Evolutionary conservation across 2,113 vertebrate species (phyloP).

Genomic region (Leucopsar rothschildi): DNA sequence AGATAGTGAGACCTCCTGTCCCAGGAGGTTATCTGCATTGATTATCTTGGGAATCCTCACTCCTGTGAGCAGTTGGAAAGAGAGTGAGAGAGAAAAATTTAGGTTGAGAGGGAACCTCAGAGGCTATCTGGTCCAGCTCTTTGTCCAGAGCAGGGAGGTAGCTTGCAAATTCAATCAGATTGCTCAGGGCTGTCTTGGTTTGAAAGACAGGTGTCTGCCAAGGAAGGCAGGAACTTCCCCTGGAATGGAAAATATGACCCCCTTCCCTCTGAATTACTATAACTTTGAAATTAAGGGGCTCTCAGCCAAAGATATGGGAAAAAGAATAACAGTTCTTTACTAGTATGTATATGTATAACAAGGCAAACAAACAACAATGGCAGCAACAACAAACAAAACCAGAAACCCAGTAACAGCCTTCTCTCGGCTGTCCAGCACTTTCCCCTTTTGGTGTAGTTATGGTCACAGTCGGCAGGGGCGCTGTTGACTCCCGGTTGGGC

Average conservation of each 20-base stretch:
- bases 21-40: not conserved
- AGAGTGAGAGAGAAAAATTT: not conserved
- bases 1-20: not conserved
- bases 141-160: not conserved
- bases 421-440: not conserved
- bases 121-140: not conserved
- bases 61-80: not conserved
- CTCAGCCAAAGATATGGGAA: not conserved
- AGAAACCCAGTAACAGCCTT: not conserved
- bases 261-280: not conserved
- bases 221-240: not conserved
- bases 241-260: not conserved
- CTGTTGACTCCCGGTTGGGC: not conserved
- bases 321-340: not conserved
- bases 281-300: not conserved
- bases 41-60: not conserved
- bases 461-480: not conserved
- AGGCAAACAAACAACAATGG: not conserved
- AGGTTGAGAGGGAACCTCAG: not conserved
- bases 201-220: not conserved
- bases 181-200: not conserved
- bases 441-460: not conserved
- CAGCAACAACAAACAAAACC: not conserved
- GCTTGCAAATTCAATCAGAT: not conserved
- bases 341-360: not conserved